Conservation (phyloP, 2,113 vertebrate genomes). For the Oncorhynchus gorbuscha region DNA sequence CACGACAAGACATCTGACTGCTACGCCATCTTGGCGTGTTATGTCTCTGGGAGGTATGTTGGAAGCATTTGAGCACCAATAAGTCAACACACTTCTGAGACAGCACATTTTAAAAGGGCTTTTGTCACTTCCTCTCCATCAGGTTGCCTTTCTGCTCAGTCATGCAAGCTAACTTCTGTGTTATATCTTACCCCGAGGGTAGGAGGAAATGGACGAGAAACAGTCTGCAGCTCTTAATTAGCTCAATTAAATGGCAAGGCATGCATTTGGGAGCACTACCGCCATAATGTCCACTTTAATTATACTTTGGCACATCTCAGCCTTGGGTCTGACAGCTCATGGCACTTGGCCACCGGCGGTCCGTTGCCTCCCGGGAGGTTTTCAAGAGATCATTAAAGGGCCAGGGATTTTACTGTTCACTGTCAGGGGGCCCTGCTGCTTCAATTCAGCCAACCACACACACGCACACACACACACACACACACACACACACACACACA, state of each 20-base stretch:
- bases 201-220: background rate
- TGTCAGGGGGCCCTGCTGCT: background rate
- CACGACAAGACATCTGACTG: too few relatives aligned
- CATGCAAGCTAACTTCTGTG: constrained; percentile 41
- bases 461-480: background rate
- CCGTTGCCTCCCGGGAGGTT: background rate
- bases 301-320: constrained; percentile 12
- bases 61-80: background rate
- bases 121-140: constrained; percentile 13
- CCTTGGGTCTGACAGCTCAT: constrained; percentile 9
- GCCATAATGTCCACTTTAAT: background rate
- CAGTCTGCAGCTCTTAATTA: constrained; percentile 36
- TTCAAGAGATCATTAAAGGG: background rate
- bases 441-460: constrained; percentile 28
- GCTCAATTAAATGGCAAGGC: constrained; percentile 35
- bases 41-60: background rate
- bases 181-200: constrained; percentile 21
- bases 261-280: background rate
- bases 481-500: background rate
- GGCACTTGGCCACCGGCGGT: background rate
- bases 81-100: background rate
- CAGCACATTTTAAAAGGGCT: constrained; percentile 19
- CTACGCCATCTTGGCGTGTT: background rate
- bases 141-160: constrained; percentile 17
- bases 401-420: background rate